Conservation (phyloP, 2,797 vertebrate genomes). For the Macrochelys suwanniensis region DNA sequence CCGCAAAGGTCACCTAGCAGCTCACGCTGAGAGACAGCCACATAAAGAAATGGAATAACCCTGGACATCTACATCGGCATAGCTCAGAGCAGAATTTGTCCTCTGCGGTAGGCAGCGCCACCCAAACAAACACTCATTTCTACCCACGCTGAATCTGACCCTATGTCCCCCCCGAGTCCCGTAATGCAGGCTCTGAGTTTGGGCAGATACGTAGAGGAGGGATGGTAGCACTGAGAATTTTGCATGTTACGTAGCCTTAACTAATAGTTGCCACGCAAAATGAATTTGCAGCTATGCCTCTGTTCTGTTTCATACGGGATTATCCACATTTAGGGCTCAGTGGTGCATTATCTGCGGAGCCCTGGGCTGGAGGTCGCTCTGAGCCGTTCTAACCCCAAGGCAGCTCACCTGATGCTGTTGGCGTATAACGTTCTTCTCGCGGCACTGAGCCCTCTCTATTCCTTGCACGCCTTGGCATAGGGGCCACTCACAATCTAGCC, state of each 20-base stretch:
- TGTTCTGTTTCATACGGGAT: slow-evolving; percentile 4
- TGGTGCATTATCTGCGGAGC: neutral
- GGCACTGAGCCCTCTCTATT: neutral
- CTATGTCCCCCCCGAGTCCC: neutral
- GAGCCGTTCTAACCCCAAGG: neutral
- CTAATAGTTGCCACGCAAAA: slow-evolving; percentile 24
- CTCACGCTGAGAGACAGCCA: neutral
- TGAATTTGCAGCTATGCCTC: neutral
- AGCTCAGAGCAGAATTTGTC: neutral
- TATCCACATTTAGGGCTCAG: neutral
- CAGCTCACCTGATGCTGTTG: neutral
- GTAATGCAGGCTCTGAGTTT: neutral
- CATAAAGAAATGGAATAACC: neutral
- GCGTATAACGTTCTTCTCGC: too few species aligned
- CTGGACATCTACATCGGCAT: neutral
- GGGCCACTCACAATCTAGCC: too few species aligned
- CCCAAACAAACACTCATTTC: neutral
- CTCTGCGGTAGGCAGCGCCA: neutral
- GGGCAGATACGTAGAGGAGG: neutral
- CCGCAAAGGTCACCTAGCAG: neutral
- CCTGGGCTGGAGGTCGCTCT: accelerated
- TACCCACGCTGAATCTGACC: neutral
- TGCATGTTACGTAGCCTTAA: slow-evolving; percentile 43
- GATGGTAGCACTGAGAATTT: neutral
- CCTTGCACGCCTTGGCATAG: neutral